Conservation (phyloP, 1,140 invertebrate genomes). For the Mizuhopecten yessoensis region DNA sequence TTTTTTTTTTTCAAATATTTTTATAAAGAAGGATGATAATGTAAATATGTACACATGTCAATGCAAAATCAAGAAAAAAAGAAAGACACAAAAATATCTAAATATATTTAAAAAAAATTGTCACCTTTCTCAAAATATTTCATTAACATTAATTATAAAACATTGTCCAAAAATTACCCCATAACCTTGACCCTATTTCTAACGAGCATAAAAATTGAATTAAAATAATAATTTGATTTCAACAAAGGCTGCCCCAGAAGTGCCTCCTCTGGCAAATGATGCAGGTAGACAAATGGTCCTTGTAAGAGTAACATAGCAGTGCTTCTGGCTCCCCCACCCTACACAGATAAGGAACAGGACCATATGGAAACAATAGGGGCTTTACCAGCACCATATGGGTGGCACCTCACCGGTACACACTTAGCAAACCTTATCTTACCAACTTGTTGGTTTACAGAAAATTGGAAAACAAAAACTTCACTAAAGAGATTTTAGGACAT, state of each 20-base stretch:
- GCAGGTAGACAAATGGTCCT: constrained; percentile 24
- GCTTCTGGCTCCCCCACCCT: neutral
- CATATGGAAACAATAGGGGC: constrained; percentile 9
- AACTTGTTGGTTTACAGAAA: constrained; percentile 34
- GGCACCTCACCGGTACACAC: neutral
- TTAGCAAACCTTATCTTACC: constrained; percentile 27
- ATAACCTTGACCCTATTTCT: neutral
- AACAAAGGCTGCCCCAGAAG: neutral
- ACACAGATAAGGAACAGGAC: constrained; percentile 15
- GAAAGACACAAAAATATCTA: neutral
- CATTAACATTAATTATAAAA: neutral
- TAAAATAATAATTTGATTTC: neutral
- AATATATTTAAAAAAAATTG: too few relatives aligned
- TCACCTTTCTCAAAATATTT: too few relatives aligned
- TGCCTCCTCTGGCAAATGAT: neutral
- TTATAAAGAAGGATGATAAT: neutral
- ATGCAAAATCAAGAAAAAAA: neutral
- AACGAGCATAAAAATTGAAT: neutral
- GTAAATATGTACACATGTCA: too few relatives aligned
- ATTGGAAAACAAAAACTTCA: constrained; percentile 10
- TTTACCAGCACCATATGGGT: constrained; percentile 11
- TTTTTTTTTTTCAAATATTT: too few relatives aligned
- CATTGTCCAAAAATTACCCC: neutral
- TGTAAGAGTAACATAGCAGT: neutral
- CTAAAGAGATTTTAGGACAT: neutral